These are phyloP conservation scores for Dorcus hopei DNA, from an alignment of 2,888 invertebrate species.

Conservation along the genomic window DNA sequence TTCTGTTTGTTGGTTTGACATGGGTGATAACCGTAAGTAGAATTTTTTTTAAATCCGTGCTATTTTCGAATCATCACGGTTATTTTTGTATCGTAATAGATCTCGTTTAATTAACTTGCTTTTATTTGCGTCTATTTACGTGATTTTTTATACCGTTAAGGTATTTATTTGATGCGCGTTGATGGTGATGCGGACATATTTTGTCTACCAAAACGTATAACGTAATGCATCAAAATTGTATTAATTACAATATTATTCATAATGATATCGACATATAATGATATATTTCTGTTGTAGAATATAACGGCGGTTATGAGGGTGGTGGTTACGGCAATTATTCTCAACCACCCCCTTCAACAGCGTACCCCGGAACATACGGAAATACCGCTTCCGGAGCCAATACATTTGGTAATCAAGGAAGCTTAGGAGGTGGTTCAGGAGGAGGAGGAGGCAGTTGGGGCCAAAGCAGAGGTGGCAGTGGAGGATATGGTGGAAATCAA, in stretches of 20 bases:
- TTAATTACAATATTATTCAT: not conserved
- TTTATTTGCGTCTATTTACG: not conserved
- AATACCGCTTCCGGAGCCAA: slow-evolving; percentile 24
- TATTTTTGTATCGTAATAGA: not conserved
- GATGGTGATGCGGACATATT: not conserved
- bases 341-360: slow-evolving; percentile 41
- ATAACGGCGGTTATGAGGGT: slow-evolving; percentile 27
- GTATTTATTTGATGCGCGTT: not conserved
- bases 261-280: not conserved
- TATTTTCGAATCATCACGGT: slow-evolving; percentile 1
- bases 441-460: slow-evolving; percentile 30
- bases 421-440: slow-evolving; percentile 28
- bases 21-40: slow-evolving; percentile 19
- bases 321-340: slow-evolving; percentile 41
- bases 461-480: slow-evolving; percentile 28
- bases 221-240: not conserved
- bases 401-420: slow-evolving; percentile 25
- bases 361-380: slow-evolving; percentile 33
- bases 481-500: slow-evolving; percentile 35
- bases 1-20: not conserved
- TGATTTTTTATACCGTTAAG: not conserved
- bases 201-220: not conserved
- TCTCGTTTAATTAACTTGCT: slow-evolving; percentile 1
- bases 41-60: slow-evolving; percentile 7
- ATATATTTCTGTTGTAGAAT: slow-evolving; percentile 18